phyloP scores from a whole-genome alignment of 2,797 vertebrate species.

The Odontamblyopus lacepedii region DNA sequence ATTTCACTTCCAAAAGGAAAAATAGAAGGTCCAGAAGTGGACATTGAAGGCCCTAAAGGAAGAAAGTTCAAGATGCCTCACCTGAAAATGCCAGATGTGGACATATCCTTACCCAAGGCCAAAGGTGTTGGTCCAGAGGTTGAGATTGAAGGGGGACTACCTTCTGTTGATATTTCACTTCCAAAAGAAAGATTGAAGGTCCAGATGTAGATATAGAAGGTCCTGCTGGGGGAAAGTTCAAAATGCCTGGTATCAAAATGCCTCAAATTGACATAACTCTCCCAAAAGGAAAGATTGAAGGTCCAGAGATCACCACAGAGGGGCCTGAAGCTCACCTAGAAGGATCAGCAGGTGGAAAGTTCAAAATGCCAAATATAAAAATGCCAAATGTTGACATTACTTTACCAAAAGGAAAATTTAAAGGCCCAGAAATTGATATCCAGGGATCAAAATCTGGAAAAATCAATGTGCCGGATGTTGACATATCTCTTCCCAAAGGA shows the following conservation, averaged over 20 bases:
- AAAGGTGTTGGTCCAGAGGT: slow-evolving; percentile 25
- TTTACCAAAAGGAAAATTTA: slow-evolving; percentile 53
- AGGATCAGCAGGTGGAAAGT: slow-evolving; percentile 39
- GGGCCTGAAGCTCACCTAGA: slow-evolving; percentile 25
- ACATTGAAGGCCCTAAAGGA: slow-evolving; percentile 9
- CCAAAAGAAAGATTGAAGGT: slow-evolving; percentile 35
- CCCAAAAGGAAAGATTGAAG: slow-evolving; percentile 52
- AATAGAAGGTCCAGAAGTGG: slow-evolving; percentile 32
- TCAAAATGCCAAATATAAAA: slow-evolving; percentile 33
- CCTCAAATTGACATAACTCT: no score
- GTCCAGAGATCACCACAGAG: slow-evolving; percentile 29
- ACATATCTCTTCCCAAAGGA: slow-evolving; percentile 58
- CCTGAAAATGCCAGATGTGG: slow-evolving; percentile 38
- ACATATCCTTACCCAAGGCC: slow-evolving; percentile 58
- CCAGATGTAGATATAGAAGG: slow-evolving; percentile 29
- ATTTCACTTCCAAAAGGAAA: slow-evolving; percentile 62
- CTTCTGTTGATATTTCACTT: slow-evolving; percentile 58
- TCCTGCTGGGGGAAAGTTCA: slow-evolving; percentile 21
- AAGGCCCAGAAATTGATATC: slow-evolving; percentile 27
- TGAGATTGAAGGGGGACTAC: slow-evolving; percentile 32
- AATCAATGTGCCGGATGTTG: slow-evolving; percentile 40
- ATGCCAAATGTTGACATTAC: slow-evolving; percentile 60
- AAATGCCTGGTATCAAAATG: neutral
- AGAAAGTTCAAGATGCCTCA: slow-evolving; percentile 51
- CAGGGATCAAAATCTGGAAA: slow-evolving; percentile 25